phyloP scores from a whole-genome alignment of 2,113 vertebrate species.

The Columba livia region DNA sequence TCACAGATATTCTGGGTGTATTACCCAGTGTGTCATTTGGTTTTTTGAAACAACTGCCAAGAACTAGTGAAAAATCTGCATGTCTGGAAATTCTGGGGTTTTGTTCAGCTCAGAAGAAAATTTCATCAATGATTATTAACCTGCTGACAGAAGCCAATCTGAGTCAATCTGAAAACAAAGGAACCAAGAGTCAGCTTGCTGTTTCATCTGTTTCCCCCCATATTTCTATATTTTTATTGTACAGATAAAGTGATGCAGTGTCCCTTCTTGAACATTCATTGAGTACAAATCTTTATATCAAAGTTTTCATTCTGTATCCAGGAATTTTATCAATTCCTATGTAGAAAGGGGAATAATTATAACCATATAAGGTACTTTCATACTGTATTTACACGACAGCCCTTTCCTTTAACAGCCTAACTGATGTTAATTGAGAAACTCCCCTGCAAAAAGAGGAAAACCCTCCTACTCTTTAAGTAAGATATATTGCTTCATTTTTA shows the following conservation, averaged over 20 bases:
- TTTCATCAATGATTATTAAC: not conserved
- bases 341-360: not conserved
- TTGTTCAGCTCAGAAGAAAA: not conserved
- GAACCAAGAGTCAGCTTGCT: not conserved
- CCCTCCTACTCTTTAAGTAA: not conserved
- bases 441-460: not conserved
- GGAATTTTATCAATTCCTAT: fast-evolving
- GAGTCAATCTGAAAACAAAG: not conserved
- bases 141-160: not conserved
- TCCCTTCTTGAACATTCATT: not conserved
- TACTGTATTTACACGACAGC: not conserved
- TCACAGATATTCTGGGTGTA: not conserved
- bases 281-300: not conserved
- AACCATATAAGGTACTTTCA: not conserved
- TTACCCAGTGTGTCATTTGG: fast-evolving
- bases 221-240: not conserved
- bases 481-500: not conserved
- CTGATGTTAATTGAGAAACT: not conserved
- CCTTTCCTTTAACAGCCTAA: not conserved
- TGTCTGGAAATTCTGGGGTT: not conserved
- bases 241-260: not conserved
- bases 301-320: not conserved
- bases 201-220: fast-evolving
- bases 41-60: not conserved
- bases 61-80: not conserved